A percentile compares a stretch with the other conserved stretches of the same genome.
These are phyloP conservation scores for Gobio occitaniae DNA, from an alignment of 2,797 vertebrate species.

Conservation along the genomic window DNA sequence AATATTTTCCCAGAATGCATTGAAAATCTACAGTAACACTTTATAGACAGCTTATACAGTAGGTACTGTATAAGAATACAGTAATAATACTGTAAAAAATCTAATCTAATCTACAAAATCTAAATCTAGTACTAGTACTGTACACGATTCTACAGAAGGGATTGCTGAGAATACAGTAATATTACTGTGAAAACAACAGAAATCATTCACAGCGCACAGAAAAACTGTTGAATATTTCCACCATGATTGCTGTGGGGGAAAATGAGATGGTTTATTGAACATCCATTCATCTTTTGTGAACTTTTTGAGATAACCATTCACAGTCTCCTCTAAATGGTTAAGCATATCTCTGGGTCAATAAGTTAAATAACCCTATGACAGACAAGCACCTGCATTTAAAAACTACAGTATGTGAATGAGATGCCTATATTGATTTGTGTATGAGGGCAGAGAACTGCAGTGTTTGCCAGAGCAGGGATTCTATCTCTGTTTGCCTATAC, in stretches of 20 bases:
- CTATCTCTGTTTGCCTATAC: constrained; percentile 27
- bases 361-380: not conserved
- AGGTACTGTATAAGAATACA: no score
- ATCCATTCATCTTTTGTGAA: not conserved
- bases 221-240: not conserved
- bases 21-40: no score
- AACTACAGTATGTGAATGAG: constrained; percentile 35
- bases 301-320: not conserved
- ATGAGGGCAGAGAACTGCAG: constrained; percentile 10
- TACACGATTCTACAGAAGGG: no score
- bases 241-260: no score
- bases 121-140: no score
- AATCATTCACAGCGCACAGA: not conserved
- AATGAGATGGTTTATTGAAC: not conserved
- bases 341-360: not conserved
- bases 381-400: not conserved
- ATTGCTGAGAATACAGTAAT: no score
- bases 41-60: no score
- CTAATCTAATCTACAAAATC: no score
- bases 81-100: no score
- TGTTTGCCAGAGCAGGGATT: constrained; percentile 37
- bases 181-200: no score
- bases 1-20: no score
- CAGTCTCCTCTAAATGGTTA: not conserved
- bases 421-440: constrained; percentile 32